Conservation (phyloP, 2,797 vertebrate genomes). For the Antennarius maculatus region DNA sequence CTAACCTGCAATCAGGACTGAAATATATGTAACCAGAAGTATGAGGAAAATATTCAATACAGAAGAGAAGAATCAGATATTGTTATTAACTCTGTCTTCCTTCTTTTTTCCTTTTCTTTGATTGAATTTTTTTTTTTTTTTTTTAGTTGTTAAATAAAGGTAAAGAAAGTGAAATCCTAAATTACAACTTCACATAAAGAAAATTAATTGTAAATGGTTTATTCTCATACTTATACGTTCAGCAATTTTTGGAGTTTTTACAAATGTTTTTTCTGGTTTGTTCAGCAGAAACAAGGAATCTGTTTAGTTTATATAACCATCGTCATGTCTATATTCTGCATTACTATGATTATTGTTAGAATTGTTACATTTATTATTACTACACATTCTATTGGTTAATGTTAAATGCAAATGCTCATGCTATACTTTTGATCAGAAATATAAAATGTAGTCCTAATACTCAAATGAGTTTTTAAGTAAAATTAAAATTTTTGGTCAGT, state of each 20-base stretch:
- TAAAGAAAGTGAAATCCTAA: neutral
- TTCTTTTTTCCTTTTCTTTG: neutral
- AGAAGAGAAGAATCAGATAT: neutral
- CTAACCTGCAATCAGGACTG: neutral
- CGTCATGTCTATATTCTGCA: neutral
- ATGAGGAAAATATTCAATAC: slow-evolving; percentile 3
- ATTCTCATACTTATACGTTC: neutral
- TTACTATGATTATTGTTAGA: too few species aligned
- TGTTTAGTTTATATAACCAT: too few species aligned
- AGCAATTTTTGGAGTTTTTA: neutral
- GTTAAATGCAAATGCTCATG: too few species aligned
- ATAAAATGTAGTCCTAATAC: neutral
- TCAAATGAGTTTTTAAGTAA: neutral
- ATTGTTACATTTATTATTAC: too few species aligned
- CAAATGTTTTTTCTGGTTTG: neutral
- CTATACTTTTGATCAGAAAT: too few species aligned
- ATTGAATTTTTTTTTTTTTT: neutral
- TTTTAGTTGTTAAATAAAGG: neutral
- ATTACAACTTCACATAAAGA: neutral
- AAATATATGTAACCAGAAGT: slow-evolving; percentile 7
- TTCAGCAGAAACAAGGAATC: neutral
- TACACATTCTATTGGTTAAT: neutral
- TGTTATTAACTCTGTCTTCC: too few species aligned
- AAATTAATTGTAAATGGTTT: neutral
- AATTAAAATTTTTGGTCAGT: neutral